Evolutionary conservation across 2,888 invertebrate species (phyloP), one percentile per base, ranked within the genome.

Genomic region (Andricus curvator): DNA sequence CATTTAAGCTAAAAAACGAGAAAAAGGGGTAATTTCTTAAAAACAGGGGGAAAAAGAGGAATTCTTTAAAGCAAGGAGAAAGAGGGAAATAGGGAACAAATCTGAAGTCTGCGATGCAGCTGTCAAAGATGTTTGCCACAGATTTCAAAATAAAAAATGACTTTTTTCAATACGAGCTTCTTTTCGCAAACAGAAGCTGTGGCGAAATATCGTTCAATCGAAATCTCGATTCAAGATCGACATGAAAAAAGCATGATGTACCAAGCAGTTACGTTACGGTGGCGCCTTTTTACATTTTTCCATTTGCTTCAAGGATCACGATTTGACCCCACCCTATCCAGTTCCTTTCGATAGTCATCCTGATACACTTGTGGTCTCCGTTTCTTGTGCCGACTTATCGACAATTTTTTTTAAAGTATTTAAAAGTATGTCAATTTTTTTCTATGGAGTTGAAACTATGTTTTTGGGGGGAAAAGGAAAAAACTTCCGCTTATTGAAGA

Each of bases 271-370:
- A 86, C 80, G 86, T 85, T 88, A 87, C 85, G 83, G 84, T 84
- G 87, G 85, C 86, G 85, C 86, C 84, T 86, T 88, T 88, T 88
- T 88, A 84, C 86, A 85, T 86, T 87, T 86, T 89, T 86, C 85
- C 85, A 84, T 81, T 81, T 78, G 82, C 81, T 84, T 79, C 83
- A 78, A 77, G 76, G 85, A 87, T 89, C 89, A 89, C 88, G 88
- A 88, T 81, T 85, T 83, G 85, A 86, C 87, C 86, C 84, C 85
- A 81, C 84, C 84, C 81, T 85, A 82, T 41, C 70, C 78, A 78
- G 68, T 37, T 80, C 70, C 81, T 76, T 81, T 82, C 80, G 66
- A 77, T 77, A 78, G 80, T 84, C 82, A 82, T 84, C 79, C 84
- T 85, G 81, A 84, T 85, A 83, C 87, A 79, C 86, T 87, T 85